A percentile compares a stretch with the other conserved stretches of the same genome.
phyloP scores from a whole-genome alignment of 2,797 vertebrate species.

The Anguilla marmorata region DNA sequence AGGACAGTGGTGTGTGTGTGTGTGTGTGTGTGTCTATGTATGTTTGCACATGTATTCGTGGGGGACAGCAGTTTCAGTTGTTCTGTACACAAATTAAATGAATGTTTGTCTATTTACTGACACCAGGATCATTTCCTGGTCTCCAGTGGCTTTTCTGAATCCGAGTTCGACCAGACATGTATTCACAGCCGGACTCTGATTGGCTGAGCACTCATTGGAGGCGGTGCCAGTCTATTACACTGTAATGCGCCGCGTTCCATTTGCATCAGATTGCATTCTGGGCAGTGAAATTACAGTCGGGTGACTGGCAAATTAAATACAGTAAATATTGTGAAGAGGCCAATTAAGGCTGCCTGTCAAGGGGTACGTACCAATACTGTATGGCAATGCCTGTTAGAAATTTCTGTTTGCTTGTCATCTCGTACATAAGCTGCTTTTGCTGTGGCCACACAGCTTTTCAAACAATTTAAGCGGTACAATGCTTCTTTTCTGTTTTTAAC shows the following conservation, averaged over 20 bases:
- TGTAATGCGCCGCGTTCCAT: neutral
- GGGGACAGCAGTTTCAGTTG: neutral
- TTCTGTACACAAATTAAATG: neutral
- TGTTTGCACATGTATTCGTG: neutral
- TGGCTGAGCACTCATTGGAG: neutral
- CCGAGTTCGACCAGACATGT: neutral
- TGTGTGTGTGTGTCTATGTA: neutral
- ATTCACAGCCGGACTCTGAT: neutral
- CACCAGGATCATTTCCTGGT: neutral
- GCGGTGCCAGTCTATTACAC: neutral
- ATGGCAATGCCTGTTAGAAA: neutral
- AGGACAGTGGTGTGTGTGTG: neutral
- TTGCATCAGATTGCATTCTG: conserved; percentile 20
- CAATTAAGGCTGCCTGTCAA: neutral
- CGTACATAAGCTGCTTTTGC: neutral
- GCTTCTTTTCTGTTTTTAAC: neutral
- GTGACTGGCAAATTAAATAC: neutral
- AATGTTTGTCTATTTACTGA: neutral
- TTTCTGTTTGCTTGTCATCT: neutral
- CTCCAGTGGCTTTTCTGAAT: neutral
- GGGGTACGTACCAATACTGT: neutral
- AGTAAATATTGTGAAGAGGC: neutral
- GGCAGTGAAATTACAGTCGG: neutral
- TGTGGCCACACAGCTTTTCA: neutral
- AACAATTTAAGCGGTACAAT: neutral